Evolutionary conservation across 1,140 invertebrate species (phyloP).

Genomic region (Drosophila nasuta): DNA sequence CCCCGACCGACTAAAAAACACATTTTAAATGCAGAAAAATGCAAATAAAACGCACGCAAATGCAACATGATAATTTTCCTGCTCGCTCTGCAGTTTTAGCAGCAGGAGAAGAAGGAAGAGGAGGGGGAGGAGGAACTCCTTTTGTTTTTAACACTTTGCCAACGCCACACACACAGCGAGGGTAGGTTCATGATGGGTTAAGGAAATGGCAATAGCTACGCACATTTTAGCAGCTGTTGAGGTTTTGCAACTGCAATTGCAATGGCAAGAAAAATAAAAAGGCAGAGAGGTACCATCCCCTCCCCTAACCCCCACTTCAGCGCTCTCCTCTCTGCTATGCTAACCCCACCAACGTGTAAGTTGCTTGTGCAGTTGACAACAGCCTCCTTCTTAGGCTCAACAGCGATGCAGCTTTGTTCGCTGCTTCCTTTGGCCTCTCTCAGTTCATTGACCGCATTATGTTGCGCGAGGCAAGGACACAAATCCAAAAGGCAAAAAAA

Average conservation of each 20-base stretch:
- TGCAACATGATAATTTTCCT: slow-evolving; percentile 74
- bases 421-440: slow-evolving; percentile 41
- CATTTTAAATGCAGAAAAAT: slow-evolving; percentile 69
- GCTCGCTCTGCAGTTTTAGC: background rate
- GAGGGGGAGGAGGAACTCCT: slow-evolving; percentile 54
- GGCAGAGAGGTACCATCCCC: slow-evolving; percentile 20
- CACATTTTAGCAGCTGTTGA: slow-evolving; percentile 79
- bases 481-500: slow-evolving; percentile 36
- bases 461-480: slow-evolving; percentile 20
- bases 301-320: background rate
- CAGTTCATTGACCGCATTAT: slow-evolving; percentile 79
- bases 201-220: slow-evolving; percentile 64
- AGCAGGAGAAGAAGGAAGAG: slow-evolving; percentile 1
- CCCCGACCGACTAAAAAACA: slow-evolving; percentile 36
- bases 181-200: slow-evolving; percentile 50
- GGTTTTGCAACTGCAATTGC: slow-evolving; percentile 57
- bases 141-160: slow-evolving; percentile 78
- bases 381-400: slow-evolving; percentile 25
- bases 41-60: slow-evolving; percentile 70
- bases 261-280: slow-evolving; percentile 38
- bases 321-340: background rate
- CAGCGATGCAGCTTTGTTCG: background rate
- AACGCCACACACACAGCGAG: slow-evolving; percentile 17
- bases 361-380: slow-evolving; percentile 63
- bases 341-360: slow-evolving; percentile 35